Base-by-base conservation (phyloP, 2,113 vertebrate genomes). In the Cygnus atratus region DNA sequence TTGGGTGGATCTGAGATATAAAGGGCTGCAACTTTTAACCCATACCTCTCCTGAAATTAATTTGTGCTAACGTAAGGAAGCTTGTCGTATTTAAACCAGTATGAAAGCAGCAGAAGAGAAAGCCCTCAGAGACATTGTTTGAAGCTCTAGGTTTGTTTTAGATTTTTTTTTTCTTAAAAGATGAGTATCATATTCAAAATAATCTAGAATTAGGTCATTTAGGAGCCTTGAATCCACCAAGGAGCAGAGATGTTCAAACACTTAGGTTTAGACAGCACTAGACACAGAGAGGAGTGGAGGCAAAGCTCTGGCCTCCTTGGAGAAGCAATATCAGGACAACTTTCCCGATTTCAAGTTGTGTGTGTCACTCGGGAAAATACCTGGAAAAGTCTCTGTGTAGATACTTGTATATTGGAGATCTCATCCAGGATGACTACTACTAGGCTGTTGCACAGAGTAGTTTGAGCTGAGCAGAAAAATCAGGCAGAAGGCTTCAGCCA, bases 331-430 rank as follows among this genome's bases (percentile, higher is more conserved):
- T 29, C 29, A 41, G 29, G 57, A 33, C 43, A 35, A n/a, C 18
- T 24, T 41, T 28, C 50, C 13, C 16, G 10, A 7, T 61, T n/a
- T 7, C 58, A 21, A 24, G 15, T 71, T 12, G 9, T 18, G 21
- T 63, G 33, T 39, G 62, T 28, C 28, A 26, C 72, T 61, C 25
- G 1, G 6, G 76, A 77, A 84, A 44, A 48, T 0, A 17, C 1
- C 28, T 59, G 26, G 46, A 37, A 41, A 73, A 44, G 48, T 0
- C 8, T 4, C 13, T 1, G 3, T n/a, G 3, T 37, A 31, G n/a
- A 41, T 48, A 19, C 8, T 11, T 52, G 6, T 6, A 0, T 2
- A 1, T 15, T 73, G 59, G 77, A 28, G 68, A 31, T 3, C 2
- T 5, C 52, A 75, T 71, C 46, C 39, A 37, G 59, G 37, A 44